These are phyloP conservation scores for Budorcas taxicolor DNA, from an alignment of 2,113 vertebrate species.

Conservation along the genomic window DNA sequence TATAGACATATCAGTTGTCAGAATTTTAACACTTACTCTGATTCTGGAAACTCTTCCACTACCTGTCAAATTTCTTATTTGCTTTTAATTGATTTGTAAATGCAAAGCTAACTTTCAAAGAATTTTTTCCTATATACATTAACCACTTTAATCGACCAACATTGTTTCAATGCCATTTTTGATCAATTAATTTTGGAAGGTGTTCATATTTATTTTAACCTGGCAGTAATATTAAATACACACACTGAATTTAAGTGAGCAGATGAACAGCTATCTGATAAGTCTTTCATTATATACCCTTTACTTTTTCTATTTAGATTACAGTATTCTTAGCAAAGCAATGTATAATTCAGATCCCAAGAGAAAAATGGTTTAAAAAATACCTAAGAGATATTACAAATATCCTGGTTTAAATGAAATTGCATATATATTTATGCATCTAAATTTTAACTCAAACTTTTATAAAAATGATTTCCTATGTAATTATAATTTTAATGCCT, in stretches of 20 bases:
- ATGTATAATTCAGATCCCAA: conserved; percentile 41
- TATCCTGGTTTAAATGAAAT: neutral
- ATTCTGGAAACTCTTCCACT: neutral
- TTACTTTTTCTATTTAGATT: conserved; percentile 52
- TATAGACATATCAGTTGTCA: neutral
- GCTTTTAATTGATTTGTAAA: neutral
- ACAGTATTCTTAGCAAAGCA: conserved; percentile 54
- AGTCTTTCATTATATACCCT: conserved; percentile 39
- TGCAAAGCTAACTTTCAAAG: neutral
- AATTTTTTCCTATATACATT: neutral
- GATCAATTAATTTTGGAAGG: neutral
- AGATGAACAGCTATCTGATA: conserved; percentile 39
- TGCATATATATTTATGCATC: neutral
- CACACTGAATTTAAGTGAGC: conserved; percentile 51
- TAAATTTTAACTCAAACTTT: neutral
- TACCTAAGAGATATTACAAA: conserved; percentile 1
- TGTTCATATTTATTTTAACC: conserved; percentile 35
- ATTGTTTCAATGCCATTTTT: conserved; percentile 45
- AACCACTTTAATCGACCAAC: neutral
- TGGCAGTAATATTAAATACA: conserved; percentile 9
- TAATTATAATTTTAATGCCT: neutral
- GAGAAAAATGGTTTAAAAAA: conserved; percentile 1
- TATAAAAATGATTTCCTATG: neutral
- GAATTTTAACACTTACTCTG: neutral
- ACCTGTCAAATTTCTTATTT: neutral